Conservation (phyloP, 2,888 invertebrate species). For the Synergus umbraculus region DNA sequence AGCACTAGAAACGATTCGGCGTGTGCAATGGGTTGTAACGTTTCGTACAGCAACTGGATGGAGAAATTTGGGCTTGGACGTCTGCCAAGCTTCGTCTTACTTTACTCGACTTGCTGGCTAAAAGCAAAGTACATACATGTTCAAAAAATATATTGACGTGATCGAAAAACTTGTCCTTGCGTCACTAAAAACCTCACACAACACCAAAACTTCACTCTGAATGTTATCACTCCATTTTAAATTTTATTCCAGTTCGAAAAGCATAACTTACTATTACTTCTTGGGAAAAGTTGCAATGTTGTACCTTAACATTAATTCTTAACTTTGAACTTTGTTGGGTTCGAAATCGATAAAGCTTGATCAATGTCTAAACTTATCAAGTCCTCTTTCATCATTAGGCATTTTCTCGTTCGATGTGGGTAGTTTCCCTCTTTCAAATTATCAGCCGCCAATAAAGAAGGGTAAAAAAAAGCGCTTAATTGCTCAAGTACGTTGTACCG, state of each 20-base stretch:
- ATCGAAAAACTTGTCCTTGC: slow-evolving; percentile 72
- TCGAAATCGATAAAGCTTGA: not conserved
- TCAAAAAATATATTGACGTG: slow-evolving; percentile 70
- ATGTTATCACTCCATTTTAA: not conserved
- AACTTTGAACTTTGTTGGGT: not conserved
- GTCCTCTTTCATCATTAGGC: not conserved
- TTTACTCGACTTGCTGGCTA: slow-evolving; percentile 66
- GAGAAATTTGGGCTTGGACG: slow-evolving; percentile 70
- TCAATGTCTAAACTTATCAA: not conserved
- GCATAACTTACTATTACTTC: not conserved
- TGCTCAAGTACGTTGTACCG: slow-evolving; percentile 51
- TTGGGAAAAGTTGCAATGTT: not conserved
- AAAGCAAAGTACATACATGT: slow-evolving; percentile 63
- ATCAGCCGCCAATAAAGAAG: slow-evolving; percentile 56
- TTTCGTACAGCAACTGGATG: slow-evolving; percentile 54
- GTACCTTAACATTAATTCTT: not conserved
- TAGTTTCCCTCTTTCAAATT: slow-evolving; percentile 55
- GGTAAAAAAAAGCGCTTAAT: slow-evolving; percentile 56
- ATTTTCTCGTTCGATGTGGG: slow-evolving; percentile 46
- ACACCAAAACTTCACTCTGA: not conserved
- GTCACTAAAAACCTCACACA: slow-evolving; percentile 49
- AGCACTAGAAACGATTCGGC: slow-evolving; percentile 65
- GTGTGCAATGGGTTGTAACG: slow-evolving; percentile 63
- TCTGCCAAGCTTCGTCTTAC: slow-evolving; percentile 72
- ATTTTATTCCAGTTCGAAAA: not conserved